These are phyloP conservation scores for Campylomormyrus tamandua DNA, from an alignment of 2,113 vertebrate genomes.

Conservation along the genomic window DNA sequence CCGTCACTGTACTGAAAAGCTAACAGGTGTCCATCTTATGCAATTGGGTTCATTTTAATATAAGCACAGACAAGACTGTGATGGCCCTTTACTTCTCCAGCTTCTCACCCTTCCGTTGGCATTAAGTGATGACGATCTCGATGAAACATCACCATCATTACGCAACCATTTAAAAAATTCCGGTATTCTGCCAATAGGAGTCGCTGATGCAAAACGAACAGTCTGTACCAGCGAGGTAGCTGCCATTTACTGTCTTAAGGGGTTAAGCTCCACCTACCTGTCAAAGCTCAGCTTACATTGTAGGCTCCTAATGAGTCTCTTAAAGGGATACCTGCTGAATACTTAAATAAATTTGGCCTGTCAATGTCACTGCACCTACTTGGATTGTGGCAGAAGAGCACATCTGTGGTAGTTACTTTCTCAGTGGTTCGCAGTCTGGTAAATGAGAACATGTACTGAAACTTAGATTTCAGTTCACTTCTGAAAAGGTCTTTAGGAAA, in stretches of 20 bases:
- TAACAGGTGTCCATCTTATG: slow-evolving; percentile 10
- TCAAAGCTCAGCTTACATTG: not conserved
- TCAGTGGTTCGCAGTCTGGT: not conserved
- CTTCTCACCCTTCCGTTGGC: not conserved
- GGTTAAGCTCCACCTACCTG: not conserved
- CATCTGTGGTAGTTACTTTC: not conserved
- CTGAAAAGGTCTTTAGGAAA: not conserved
- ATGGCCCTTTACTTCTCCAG: not conserved
- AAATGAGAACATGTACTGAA: not conserved
- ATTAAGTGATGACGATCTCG: not conserved
- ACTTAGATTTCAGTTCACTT: not conserved
- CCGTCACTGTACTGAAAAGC: not conserved
- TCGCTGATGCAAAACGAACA: not conserved
- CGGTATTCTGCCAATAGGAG: not conserved
- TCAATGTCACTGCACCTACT: not conserved
- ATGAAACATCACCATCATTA: not conserved
- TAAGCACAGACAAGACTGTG: not conserved
- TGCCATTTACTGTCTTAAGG: not conserved
- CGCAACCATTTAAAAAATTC: not conserved
- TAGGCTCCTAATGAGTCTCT: not conserved
- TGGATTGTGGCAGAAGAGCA: not conserved
- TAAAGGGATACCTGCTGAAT: not conserved
- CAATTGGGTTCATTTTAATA: not conserved
- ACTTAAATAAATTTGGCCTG: not conserved
- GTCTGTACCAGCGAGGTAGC: not conserved